Evolutionary conservation across 2,888 invertebrate genomes (phyloP).

Genomic region (Pimpla rufipes): DNA sequence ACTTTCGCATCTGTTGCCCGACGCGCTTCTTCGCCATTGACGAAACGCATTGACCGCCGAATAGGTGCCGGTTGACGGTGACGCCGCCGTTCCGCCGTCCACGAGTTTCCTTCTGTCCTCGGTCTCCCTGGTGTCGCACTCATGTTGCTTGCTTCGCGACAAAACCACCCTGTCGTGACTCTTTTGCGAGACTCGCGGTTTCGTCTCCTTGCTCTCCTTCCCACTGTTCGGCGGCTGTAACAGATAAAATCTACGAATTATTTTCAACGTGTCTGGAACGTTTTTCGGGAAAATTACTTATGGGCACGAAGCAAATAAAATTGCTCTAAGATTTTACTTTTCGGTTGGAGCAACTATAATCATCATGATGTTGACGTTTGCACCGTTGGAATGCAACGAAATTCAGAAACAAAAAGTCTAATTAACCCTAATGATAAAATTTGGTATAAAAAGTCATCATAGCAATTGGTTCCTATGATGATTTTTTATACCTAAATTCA

Average conservation of each 20-base stretch:
- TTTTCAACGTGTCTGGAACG: slow-evolving; percentile 13
- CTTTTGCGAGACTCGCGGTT: slow-evolving; percentile 32
- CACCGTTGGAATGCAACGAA: too few species aligned
- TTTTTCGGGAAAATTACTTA: too few species aligned
- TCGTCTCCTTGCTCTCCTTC: slow-evolving; percentile 58
- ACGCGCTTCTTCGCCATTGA: slow-evolving; percentile 80
- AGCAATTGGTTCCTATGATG: too few species aligned
- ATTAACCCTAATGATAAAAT: too few species aligned
- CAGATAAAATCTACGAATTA: slow-evolving; percentile 48
- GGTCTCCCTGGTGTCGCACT: slow-evolving; percentile 22
- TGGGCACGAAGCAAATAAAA: too few species aligned
- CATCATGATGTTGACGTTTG: too few species aligned
- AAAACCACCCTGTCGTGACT: slow-evolving; percentile 54
- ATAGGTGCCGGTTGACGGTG: slow-evolving; percentile 66
- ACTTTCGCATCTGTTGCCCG: slow-evolving; percentile 72
- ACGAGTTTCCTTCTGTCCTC: slow-evolving; percentile 19
- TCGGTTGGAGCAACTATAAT: too few species aligned
- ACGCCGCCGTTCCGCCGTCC: not conserved
- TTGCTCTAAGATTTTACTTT: too few species aligned
- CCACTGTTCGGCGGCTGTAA: slow-evolving; percentile 70
- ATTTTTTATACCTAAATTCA: too few species aligned
- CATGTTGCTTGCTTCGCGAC: slow-evolving; percentile 53
- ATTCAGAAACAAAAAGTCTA: too few species aligned
- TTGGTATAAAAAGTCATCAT: too few species aligned
- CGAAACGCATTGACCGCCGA: slow-evolving; percentile 78